A percentile compares a stretch with the other conserved stretches of the same genome.
Evolutionary conservation across 2,797 vertebrate species (phyloP).

Genomic region (Coluber constrictor): DNA sequence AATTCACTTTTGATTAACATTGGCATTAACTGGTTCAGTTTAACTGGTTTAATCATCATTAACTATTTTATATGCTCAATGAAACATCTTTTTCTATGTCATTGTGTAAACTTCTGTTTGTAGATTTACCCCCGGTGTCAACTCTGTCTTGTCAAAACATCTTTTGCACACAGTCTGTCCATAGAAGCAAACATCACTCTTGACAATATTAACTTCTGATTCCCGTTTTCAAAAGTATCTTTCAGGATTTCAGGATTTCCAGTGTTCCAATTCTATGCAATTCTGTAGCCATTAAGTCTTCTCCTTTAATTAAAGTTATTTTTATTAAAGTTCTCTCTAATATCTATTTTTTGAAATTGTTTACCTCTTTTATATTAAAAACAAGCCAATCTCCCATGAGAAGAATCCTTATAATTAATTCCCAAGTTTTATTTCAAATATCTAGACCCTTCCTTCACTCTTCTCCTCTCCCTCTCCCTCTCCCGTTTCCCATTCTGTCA

Average conservation of each 20-base stretch:
- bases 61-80: not conserved
- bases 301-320: not conserved
- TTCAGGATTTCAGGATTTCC: not conserved
- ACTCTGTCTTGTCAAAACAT: not conserved
- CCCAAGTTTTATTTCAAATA: too few relatives aligned
- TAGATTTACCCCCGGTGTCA: not conserved
- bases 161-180: not conserved
- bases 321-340: too few relatives aligned
- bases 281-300: not conserved
- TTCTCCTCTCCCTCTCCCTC: too few relatives aligned
- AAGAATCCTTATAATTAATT: too few relatives aligned
- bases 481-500: too few relatives aligned
- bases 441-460: too few relatives aligned
- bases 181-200: not conserved
- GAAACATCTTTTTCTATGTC: not conserved
- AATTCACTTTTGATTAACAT: not conserved
- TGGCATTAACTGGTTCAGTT: too few relatives aligned
- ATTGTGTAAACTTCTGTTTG: not conserved
- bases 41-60: not conserved
- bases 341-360: not conserved
- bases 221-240: too few relatives aligned
- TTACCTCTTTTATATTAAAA: not conserved
- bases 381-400: not conserved
- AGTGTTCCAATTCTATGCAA: not conserved
- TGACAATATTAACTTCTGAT: too few relatives aligned